Percentiles rank a stretch among this genome's conserved stretches.
Evolutionary conservation across 2,797 vertebrate species (phyloP).

Genomic region (Paedocypris micromegethes): DNA sequence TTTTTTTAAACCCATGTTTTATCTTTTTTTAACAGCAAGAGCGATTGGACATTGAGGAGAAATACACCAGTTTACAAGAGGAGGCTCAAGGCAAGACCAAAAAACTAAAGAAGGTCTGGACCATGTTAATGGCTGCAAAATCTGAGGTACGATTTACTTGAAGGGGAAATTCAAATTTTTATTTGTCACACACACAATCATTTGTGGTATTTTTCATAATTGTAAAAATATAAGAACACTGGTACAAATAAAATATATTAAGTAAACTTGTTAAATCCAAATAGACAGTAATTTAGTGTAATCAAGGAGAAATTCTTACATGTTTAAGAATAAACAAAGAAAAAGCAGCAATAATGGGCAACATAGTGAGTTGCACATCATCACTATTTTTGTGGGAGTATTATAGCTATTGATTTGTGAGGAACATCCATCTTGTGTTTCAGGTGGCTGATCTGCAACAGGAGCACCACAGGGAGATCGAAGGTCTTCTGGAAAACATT

Average conservation of each 20-base stretch:
- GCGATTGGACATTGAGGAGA: constrained; percentile 96
- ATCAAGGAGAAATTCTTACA: no score
- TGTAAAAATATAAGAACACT: no score
- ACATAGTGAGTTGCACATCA: no score
- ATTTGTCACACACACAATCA: no score
- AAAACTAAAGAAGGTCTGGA: constrained; percentile 99
- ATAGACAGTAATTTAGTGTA: no score
- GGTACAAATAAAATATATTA: no score
- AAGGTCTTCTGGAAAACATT: constrained; percentile 93
- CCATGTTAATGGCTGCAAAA: constrained; percentile 98
- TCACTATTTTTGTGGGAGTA: no score
- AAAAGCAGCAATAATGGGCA: no score
- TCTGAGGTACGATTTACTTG: constrained; percentile 78
- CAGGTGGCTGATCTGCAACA: constrained; percentile 98
- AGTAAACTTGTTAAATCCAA: no score
- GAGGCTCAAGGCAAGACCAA: constrained; percentile 98
- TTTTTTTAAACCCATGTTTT: not conserved
- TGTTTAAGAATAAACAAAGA: no score
- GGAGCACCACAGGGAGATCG: constrained; percentile 94
- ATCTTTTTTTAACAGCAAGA: constrained; percentile 80
- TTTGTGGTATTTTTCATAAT: no score
- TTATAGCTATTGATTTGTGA: not conserved
- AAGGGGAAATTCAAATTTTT: no score
- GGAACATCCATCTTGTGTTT: constrained; percentile 13
- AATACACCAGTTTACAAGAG: constrained; percentile 96